These are phyloP conservation scores for Mylabris sibirica DNA, from an alignment of 2,888 invertebrate species.

Conservation along the genomic window DNA sequence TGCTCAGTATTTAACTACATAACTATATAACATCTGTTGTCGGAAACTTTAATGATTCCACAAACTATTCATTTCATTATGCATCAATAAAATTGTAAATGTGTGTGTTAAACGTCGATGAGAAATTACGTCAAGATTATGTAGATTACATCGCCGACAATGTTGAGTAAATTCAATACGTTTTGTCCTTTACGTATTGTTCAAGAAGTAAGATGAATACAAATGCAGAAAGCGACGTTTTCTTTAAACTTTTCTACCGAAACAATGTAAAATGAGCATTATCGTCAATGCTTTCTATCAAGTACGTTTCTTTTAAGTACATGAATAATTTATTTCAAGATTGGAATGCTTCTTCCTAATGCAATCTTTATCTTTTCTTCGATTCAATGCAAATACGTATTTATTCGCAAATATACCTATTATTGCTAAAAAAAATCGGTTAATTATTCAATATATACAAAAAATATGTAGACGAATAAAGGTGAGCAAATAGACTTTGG, in stretches of 20 bases:
- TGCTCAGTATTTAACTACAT: background rate
- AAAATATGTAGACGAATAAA: background rate
- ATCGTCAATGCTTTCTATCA: constrained; percentile 31
- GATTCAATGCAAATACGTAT: background rate
- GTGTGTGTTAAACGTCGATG: too few species aligned
- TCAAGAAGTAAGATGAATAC: constrained; percentile 17
- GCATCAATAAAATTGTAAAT: constrained; percentile 11
- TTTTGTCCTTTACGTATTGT: background rate
- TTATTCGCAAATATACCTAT: too few species aligned
- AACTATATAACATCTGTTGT: background rate
- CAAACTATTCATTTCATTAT: background rate
- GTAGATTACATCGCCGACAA: constrained; percentile 23
- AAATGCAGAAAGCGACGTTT: constrained; percentile 29
- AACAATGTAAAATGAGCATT: constrained; percentile 33
- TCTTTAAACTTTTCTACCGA: constrained; percentile 34
- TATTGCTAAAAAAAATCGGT: too few species aligned
- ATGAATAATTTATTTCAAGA: constrained; percentile 37
- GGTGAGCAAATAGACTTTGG: constrained; percentile 5
- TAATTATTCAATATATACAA: background rate
- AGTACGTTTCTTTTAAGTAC: constrained; percentile 31
- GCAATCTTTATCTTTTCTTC: background rate
- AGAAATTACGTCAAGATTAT: constrained; percentile 20
- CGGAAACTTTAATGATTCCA: background rate
- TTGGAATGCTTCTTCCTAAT: constrained; percentile 2
- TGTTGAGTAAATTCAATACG: constrained; percentile 27